Base-by-base conservation (phyloP, 2,888 invertebrate species). In the Zhuqinia jingwanae region DNA sequence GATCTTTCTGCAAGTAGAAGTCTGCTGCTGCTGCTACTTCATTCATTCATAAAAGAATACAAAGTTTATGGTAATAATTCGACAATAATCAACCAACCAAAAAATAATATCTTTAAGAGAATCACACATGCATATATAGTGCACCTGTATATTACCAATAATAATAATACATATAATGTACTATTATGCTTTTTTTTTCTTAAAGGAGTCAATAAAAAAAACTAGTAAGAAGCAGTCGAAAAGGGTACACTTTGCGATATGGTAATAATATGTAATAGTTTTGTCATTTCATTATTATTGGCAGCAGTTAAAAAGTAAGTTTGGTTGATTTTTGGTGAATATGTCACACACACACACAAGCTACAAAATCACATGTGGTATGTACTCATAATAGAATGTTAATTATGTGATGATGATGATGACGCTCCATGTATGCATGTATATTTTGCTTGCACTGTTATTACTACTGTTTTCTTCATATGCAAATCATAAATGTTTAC, bases 311-410 rank as follows among this genome's bases (percentile, higher is more conserved):
- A 27, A 53, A 75, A 53, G 15, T 30, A 13, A 36, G 36, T 70
- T 70, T 58, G 70, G 70, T 82, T 82, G 82, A 63, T n/a, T n/a
- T n/a, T n/a, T n/a, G n/a, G n/a, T n/a, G n/a, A n/a, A n/a, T n/a
- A n/a, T n/a, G n/a, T n/a, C n/a, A n/a, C n/a, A n/a, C n/a, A n/a
- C n/a, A n/a, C n/a, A n/a, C 75, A 82, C 82, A 75, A 81, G 82
- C 75, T 82, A 75, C 82, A 82, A 82, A 82, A 82, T 82, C 82
- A 47, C 75, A 30, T 47, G 30, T 27, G 13, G 17, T 56, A 15
- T 75, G 42, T 42, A 22, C 73, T 20, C 60, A 58, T 70, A 47
- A 70, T 42, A 36, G 25, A 68, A 58, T 60, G 45, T 36, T 15
- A 30, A 10, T 30, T 78, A 20, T 27, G 17, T 50, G 30, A 13